phyloP scores from a whole-genome alignment of 2,888 invertebrate genomes.

The Melanotus villosus region DNA sequence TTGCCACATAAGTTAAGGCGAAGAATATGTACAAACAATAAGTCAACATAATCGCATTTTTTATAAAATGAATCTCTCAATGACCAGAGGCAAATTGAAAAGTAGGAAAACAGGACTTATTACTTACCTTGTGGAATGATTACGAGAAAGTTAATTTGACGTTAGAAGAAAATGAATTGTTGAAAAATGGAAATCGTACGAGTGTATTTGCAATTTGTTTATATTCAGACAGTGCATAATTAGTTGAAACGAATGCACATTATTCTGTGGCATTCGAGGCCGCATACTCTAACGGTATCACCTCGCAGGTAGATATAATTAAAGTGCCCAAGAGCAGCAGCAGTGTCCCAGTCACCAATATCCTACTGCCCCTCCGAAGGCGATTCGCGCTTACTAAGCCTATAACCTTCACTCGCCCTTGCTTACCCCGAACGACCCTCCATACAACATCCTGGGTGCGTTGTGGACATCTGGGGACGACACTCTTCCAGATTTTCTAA shows the following conservation, averaged over 20 bases:
- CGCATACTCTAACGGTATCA: constrained; percentile 51
- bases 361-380: constrained; percentile 26
- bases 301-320: constrained; percentile 37
- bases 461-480: constrained; percentile 52
- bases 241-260: constrained; percentile 33
- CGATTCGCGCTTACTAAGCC: constrained; percentile 2
- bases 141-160: constrained; percentile 4
- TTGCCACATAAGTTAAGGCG: not conserved
- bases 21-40: not conserved
- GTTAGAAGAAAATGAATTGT: constrained; percentile 2
- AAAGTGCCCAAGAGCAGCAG: constrained; percentile 29
- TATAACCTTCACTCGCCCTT: constrained; percentile 19
- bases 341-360: constrained; percentile 38
- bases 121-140: not conserved
- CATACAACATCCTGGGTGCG: constrained; percentile 52
- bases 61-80: not conserved
- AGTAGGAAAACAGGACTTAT: constrained; percentile 7
- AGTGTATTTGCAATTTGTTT: constrained; percentile 19
- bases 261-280: constrained; percentile 47
- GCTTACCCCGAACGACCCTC: constrained; percentile 60
- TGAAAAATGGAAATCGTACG: constrained; percentile 18
- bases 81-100: constrained; percentile 1
- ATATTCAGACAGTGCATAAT: constrained; percentile 27
- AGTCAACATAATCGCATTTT: not conserved
- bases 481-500: constrained; percentile 64